Base-by-base conservation (phyloP, 1,140 invertebrate genomes). In the Xylocopa sonorina region DNA sequence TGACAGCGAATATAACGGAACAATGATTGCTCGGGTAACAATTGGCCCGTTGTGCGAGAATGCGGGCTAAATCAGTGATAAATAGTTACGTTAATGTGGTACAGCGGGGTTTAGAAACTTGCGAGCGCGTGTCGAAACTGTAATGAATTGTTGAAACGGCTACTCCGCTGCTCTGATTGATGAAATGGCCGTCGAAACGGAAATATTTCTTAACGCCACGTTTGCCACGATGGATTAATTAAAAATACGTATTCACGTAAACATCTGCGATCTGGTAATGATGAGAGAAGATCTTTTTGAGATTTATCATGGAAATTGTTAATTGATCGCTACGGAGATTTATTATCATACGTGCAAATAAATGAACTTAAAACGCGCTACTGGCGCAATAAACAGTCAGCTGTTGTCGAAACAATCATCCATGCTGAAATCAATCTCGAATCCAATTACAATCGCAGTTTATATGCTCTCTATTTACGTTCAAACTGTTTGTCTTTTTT, bases 371-470 rank as follows among this genome's bases (percentile, higher is more conserved):
- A 78, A 67, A n/a, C 55, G 5, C 62, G 67, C 78, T 67, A 29
- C 51, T 38, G 53, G 14, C 34, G 29, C 38, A 57, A 76, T 80
- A 67, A 83, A 60, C 51, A 24, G 21, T 10, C 24, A n/a, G 7
- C 5, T 12, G 6, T 16, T 53, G 48, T 41, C 51, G 57, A 64
- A 75, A 75, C 55, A 67, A n/a, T 55, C 48, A 80, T 62, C 78
- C 46, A 80, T 55, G 64, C 50, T 68, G 14, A 57, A 32, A 27
- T 62, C 57, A 73, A 84, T 57, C 60, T 48, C 27, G 66, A 75
- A 66, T 71, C 24, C 66, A 83, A 80, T 83, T 84, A 82, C 57
- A 57, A 78, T 43, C 24, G 29, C 43, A 7, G 41, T 29, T 21
- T 29, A 16, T 18, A 24, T 58, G 18, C 43, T 64, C 41, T 18